Percentiles rank a stretch among this genome's conserved stretches.
phyloP scores from a whole-genome alignment of 2,888 invertebrate species.

The Zygogramma bicolorata region DNA sequence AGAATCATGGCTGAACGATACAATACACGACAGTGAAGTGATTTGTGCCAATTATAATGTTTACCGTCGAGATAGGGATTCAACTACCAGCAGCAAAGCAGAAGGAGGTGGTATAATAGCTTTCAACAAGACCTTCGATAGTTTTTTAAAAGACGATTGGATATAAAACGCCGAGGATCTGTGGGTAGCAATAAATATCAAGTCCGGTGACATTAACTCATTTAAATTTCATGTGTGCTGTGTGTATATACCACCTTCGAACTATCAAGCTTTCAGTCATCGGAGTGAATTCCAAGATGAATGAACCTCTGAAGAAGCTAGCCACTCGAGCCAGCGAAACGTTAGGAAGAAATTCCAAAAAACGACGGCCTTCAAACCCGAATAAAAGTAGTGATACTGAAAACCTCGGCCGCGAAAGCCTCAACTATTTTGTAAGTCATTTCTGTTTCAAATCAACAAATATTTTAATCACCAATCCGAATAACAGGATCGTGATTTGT shows the following conservation, averaged over 20 bases:
- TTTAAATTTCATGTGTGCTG: neutral
- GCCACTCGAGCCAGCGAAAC: too few relatives aligned
- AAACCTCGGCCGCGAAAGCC: too few relatives aligned
- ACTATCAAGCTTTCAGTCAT: too few relatives aligned
- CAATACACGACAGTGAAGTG: neutral
- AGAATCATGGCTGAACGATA: constrained; percentile 14
- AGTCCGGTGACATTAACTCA: neutral
- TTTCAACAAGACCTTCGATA: neutral
- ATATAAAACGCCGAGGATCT: neutral
- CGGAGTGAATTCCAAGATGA: too few relatives aligned
- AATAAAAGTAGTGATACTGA: too few relatives aligned
- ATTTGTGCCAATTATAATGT: neutral
- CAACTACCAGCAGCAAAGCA: neutral
- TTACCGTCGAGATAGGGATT: neutral
- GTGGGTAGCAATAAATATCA: neutral
- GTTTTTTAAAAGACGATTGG: neutral
- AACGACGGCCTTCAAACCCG: too few relatives aligned
- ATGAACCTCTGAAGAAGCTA: too few relatives aligned
- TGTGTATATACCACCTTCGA: neutral
- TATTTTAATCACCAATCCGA: neutral
- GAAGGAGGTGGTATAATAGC: constrained; percentile 5
- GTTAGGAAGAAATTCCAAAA: too few relatives aligned
- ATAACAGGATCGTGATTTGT: neutral
- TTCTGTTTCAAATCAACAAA: neutral
- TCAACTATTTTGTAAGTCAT: too few relatives aligned